Evolutionary conservation across 2,888 invertebrate genomes (phyloP).

Genomic region (Nezara viridula): DNA sequence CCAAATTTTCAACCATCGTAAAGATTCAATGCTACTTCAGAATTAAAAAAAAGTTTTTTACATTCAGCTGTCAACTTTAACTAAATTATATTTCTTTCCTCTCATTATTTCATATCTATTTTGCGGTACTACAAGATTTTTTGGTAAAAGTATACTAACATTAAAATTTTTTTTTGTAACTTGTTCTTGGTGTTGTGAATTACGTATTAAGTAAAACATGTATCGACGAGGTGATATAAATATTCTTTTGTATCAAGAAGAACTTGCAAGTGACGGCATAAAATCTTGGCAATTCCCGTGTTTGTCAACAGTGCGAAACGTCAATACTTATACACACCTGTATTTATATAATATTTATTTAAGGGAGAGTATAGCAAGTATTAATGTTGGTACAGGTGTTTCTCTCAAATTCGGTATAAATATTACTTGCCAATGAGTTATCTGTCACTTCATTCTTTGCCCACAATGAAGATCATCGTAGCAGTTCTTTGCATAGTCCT

Average conservation of each 20-base stretch:
- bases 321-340: conserved; percentile 2
- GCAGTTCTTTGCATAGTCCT: conserved; percentile 24
- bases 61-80: no score
- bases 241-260: background rate
- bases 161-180: no score
- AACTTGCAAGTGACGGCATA: background rate
- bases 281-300: background rate
- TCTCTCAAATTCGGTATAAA: background rate
- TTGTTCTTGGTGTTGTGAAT: no score
- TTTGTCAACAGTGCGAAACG: background rate
- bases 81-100: no score
- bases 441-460: background rate
- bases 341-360: background rate
- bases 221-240: background rate
- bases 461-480: conserved; percentile 38
- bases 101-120: no score
- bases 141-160: no score
- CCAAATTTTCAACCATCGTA: no score
- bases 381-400: conserved; percentile 1
- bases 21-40: no score
- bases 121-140: no score
- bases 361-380: background rate
- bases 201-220: no score
- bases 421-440: background rate
- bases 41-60: no score